Conservation (phyloP, 2,113 vertebrate genomes). For the Piprites chloris region DNA sequence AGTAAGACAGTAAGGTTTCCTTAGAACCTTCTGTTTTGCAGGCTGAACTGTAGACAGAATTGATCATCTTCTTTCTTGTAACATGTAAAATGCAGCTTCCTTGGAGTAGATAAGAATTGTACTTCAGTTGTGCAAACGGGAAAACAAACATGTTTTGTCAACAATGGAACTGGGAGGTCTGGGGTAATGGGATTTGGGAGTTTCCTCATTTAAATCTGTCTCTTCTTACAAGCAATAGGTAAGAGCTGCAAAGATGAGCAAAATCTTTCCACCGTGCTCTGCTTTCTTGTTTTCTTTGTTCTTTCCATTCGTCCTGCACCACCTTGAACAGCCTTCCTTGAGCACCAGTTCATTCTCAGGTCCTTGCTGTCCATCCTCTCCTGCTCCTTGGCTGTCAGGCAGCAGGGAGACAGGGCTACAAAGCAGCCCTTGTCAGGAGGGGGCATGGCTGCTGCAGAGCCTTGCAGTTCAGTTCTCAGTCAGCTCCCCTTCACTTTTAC, state of each 20-base stretch:
- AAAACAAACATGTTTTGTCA: neutral
- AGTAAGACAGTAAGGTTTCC: neutral
- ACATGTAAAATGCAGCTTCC: neutral
- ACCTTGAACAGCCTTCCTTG: neutral
- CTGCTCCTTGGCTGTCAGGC: neutral
- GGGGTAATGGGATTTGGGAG: neutral
- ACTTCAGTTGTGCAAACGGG: neutral
- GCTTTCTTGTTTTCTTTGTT: neutral
- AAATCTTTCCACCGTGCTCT: neutral
- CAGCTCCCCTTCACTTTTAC: neutral
- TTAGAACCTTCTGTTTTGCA: neutral
- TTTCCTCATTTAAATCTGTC: neutral
- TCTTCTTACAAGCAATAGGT: fast-evolving
- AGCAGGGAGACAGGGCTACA: neutral
- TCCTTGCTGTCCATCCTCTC: neutral
- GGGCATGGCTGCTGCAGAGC: neutral
- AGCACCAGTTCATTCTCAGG: neutral
- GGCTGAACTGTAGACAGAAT: neutral
- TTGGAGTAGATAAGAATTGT: neutral
- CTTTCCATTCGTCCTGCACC: neutral
- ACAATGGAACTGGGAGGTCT: neutral
- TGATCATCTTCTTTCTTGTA: neutral
- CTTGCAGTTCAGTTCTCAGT: neutral
- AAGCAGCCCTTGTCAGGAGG: neutral
- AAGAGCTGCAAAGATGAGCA: neutral